Percentiles rank a stretch among this genome's conserved stretches.
These are phyloP conservation scores for Athene cunicularia DNA, from an alignment of 2,113 vertebrate genomes.

Conservation along the genomic window DNA sequence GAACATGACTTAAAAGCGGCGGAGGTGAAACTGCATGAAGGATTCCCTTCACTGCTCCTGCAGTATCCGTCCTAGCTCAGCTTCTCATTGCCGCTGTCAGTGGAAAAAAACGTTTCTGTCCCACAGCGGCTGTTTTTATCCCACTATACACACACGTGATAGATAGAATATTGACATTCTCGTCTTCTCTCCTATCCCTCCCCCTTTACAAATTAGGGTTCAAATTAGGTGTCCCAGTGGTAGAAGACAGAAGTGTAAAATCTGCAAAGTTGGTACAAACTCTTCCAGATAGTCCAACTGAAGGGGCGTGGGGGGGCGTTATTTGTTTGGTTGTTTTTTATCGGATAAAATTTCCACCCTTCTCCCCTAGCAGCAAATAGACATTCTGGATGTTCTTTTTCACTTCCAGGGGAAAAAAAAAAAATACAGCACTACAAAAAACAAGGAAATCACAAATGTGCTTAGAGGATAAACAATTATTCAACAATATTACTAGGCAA, in stretches of 20 bases:
- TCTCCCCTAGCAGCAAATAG: not conserved
- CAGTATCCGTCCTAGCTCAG: not conserved
- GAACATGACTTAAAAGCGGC: not conserved
- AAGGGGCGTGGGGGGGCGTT: not conserved
- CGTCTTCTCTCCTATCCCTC: not conserved
- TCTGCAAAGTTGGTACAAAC: not conserved
- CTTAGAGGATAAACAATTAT: slow-evolving; percentile 15
- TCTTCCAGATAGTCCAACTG: not conserved
- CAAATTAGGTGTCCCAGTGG: not conserved
- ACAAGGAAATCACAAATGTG: not conserved
- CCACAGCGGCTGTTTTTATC: not conserved
- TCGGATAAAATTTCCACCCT: not conserved
- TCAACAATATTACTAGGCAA: not conserved
- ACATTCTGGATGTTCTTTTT: not conserved
- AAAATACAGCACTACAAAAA: not conserved
- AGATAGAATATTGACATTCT: not conserved
- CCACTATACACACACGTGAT: not conserved
- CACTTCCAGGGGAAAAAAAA: not conserved
- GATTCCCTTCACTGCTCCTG: not conserved
- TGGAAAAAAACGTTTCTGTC: not conserved
- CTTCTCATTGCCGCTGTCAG: not conserved
- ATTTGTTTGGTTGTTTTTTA: not conserved
- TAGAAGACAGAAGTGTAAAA: not conserved
- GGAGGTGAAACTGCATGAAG: not conserved
- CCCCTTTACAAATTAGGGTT: not conserved